Percentiles rank a stretch among this genome's conserved stretches.
Conservation (phyloP, 2,113 vertebrate genomes). For the Coturnix japonica region DNA sequence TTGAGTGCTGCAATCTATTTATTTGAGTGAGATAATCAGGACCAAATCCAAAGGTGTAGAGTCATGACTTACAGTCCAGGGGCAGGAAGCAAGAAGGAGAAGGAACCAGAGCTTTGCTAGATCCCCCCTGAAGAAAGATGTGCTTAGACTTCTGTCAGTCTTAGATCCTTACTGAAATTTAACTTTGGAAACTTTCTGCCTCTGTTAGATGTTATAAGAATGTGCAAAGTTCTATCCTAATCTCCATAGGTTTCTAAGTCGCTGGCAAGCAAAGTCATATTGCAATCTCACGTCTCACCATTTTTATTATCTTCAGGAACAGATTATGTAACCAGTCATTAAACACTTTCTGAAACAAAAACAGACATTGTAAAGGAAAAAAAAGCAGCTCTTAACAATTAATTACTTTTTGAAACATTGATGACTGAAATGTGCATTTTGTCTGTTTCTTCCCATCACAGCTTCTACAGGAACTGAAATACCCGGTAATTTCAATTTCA, state of each 20-base stretch:
- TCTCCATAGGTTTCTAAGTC: background rate
- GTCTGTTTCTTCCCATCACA: background rate
- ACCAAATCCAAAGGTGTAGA: background rate
- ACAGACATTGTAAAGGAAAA: background rate
- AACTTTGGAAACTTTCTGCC: background rate
- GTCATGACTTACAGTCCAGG: rapidly evolving
- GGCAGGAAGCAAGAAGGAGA: background rate
- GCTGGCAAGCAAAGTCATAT: background rate
- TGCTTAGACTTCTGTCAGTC: background rate
- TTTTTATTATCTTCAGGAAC: background rate
- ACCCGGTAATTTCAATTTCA: background rate
- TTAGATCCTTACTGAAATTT: background rate
- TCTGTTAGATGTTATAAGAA: background rate
- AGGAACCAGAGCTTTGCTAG: background rate
- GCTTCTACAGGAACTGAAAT: background rate
- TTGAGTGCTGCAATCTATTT: background rate
- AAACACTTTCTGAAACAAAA: background rate
- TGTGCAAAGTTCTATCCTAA: background rate
- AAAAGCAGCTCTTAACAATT: background rate
- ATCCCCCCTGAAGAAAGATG: background rate
- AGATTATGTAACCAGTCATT: background rate
- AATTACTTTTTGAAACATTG: background rate
- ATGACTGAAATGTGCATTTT: background rate
- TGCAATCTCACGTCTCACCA: background rate
- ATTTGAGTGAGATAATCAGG: background rate